These are phyloP conservation scores for Otocyon megalotis DNA, from an alignment of 2,113 vertebrate genomes.

Conservation along the genomic window DNA sequence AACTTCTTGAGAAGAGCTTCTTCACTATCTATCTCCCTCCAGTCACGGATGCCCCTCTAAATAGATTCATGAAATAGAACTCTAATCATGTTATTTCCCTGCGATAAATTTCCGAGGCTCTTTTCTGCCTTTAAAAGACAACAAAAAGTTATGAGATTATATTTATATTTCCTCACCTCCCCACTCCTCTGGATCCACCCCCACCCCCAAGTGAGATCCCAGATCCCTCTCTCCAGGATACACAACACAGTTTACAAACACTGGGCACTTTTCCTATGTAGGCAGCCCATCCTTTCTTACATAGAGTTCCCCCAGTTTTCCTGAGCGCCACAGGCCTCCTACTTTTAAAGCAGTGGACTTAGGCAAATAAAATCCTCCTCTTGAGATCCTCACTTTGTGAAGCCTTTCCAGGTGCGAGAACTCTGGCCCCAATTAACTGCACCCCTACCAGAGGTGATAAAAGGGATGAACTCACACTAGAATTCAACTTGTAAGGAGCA, in stretches of 20 bases:
- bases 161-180: background rate
- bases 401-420: constrained; percentile 1
- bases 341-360: background rate
- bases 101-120: background rate
- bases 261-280: background rate
- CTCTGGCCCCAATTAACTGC: background rate
- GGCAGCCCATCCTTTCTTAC: background rate
- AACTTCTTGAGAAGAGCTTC: background rate
- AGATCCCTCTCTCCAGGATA: background rate
- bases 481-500: background rate
- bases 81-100: background rate
- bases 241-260: background rate
- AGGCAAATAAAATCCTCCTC: constrained; percentile 5
- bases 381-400: background rate
- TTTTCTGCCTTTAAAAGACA: constrained; percentile 34
- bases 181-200: background rate
- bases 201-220: background rate
- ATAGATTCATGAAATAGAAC: background rate
- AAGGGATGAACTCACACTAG: background rate
- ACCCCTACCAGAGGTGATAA: background rate
- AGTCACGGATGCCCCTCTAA: background rate
- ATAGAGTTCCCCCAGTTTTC: background rate
- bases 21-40: background rate
- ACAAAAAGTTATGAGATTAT: background rate
- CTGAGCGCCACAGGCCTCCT: background rate